Percentiles rank a stretch among this genome's conserved stretches.
Conservation (phyloP, 2,113 vertebrate genomes). For the Boleophthalmus pectinirostris region DNA sequence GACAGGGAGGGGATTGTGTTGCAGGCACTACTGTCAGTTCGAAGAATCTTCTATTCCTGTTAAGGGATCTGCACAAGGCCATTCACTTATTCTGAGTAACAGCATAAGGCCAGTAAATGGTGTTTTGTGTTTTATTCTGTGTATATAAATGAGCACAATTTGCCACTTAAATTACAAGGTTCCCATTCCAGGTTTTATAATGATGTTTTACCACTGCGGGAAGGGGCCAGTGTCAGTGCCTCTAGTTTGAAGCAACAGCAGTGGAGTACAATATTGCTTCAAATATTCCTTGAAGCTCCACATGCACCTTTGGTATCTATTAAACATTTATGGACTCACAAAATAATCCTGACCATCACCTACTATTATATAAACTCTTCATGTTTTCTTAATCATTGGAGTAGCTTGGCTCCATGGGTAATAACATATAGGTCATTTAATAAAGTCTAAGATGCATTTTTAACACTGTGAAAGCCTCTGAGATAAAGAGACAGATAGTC, state of each 20-base stretch:
- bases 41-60: neutral
- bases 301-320: neutral
- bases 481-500: slow-evolving; percentile 2
- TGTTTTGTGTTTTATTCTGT: neutral
- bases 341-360: neutral
- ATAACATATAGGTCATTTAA: slow-evolving; percentile 17
- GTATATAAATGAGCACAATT: neutral
- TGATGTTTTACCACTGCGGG: neutral
- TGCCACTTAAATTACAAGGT: neutral
- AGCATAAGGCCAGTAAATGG: neutral
- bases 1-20: neutral
- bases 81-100: neutral
- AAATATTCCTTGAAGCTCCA: neutral
- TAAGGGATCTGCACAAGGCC: neutral
- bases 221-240: neutral
- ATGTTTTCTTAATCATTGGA: slow-evolving; percentile 2
- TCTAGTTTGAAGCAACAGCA: neutral
- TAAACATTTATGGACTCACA: slow-evolving; percentile 1
- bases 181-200: neutral
- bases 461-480: slow-evolving; percentile 12
- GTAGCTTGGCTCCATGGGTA: neutral
- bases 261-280: neutral
- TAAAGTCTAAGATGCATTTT: slow-evolving; percentile 15
- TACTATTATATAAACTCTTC: neutral
- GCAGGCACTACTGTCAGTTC: neutral